phyloP scores from a whole-genome alignment of 1,140 invertebrate species.

The Telenomus remus region DNA sequence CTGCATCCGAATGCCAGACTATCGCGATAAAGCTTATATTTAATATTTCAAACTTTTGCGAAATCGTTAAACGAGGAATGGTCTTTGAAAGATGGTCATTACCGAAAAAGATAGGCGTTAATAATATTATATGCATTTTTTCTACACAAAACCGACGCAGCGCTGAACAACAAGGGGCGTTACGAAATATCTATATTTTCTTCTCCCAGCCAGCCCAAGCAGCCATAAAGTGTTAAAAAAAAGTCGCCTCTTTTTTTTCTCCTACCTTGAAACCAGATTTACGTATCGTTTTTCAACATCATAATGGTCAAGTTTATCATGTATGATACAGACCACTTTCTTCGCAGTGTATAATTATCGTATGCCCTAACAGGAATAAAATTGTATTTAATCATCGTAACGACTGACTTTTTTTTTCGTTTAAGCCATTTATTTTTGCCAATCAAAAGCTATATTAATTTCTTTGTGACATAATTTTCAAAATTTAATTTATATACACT shows the following conservation, averaged over 20 bases:
- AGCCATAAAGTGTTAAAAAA: slow-evolving; percentile 21
- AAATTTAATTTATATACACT: too few species aligned
- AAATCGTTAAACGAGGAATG: slow-evolving; percentile 3
- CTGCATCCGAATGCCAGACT: slow-evolving; percentile 21
- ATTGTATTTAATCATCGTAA: too few species aligned
- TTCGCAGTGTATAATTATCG: slow-evolving; percentile 31
- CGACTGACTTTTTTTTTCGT: too few species aligned
- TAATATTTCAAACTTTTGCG: slow-evolving; percentile 22
- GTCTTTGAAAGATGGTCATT: slow-evolving; percentile 3
- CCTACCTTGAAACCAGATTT: slow-evolving; percentile 36
- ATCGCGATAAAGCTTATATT: slow-evolving; percentile 23
- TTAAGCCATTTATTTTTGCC: too few species aligned
- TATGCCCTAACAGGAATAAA: background rate
- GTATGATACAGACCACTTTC: slow-evolving; percentile 28
- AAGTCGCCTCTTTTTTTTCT: slow-evolving; percentile 7
- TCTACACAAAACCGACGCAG: too few species aligned
- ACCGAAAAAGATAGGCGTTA: slow-evolving; percentile 12
- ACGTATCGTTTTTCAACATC: slow-evolving; percentile 39
- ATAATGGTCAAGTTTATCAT: slow-evolving; percentile 29
- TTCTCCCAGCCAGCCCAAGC: background rate
- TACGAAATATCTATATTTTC: background rate
- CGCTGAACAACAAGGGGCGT: background rate
- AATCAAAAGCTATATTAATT: too few species aligned
- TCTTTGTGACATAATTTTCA: too few species aligned
- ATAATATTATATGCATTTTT: too few species aligned